Evolutionary conservation across 2,888 invertebrate species (phyloP).

Genomic region (Pristionchus exspectatus): DNA sequence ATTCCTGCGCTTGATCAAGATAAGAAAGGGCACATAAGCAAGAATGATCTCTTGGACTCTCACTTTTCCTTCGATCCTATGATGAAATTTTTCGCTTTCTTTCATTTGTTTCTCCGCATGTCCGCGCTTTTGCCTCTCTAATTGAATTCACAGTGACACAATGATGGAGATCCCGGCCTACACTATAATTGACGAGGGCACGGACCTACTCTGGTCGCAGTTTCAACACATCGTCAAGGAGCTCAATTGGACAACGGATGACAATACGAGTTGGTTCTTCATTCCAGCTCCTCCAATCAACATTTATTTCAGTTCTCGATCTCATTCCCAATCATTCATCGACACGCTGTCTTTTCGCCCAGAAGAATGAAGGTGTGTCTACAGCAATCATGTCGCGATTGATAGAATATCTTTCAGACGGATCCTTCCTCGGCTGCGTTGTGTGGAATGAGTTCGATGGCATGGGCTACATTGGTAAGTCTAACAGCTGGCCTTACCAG

Average conservation of each 20-base stretch:
- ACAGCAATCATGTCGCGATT: background rate
- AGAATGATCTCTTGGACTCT: too few relatives aligned
- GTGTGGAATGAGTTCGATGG: conserved; percentile 42
- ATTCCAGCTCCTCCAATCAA: background rate
- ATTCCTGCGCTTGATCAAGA: too few relatives aligned
- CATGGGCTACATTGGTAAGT: background rate
- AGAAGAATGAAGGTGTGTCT: background rate
- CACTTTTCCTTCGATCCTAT: too few relatives aligned
- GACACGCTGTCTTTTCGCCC: background rate
- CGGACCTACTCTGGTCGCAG: background rate
- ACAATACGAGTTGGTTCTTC: background rate
- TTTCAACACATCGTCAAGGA: background rate
- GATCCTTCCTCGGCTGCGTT: conserved; percentile 22
- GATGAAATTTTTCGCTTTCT: too few relatives aligned
- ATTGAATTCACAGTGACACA: background rate
- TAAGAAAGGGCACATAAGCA: too few relatives aligned
- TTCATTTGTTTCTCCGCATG: too few relatives aligned
- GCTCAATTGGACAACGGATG: conserved; percentile 17
- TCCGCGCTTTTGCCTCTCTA: too few relatives aligned
- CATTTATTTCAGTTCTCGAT: background rate
- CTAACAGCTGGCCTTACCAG: too few relatives aligned
- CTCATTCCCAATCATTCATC: background rate
- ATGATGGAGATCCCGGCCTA: background rate
- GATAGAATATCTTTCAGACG: background rate
- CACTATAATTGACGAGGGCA: background rate